Percentiles rank a stretch among this genome's conserved stretches.
phyloP scores from a whole-genome alignment of 1,140 invertebrate genomes.

The Drosophila orosa region DNA sequence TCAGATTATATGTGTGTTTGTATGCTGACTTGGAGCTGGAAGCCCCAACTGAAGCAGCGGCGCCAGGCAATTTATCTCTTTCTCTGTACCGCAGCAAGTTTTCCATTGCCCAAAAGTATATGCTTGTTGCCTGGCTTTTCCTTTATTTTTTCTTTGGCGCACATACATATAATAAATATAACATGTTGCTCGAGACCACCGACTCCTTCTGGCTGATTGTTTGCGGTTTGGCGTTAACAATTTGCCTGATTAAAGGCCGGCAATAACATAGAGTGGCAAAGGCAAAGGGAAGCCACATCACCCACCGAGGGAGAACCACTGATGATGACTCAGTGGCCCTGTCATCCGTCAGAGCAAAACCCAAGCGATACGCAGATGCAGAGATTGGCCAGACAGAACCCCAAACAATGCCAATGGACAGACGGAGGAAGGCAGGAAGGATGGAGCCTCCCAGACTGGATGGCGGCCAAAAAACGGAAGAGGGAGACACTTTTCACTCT shows the following conservation, averaged over 20 bases:
- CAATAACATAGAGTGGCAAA: constrained; percentile 12
- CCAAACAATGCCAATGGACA: constrained; percentile 5
- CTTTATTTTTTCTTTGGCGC: background rate
- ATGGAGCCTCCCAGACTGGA: constrained; percentile 57
- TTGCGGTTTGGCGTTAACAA: constrained; percentile 72
- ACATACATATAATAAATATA: constrained; percentile 58
- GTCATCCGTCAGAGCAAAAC: constrained; percentile 65
- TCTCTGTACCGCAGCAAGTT: constrained; percentile 30
- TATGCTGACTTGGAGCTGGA: background rate
- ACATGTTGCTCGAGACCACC: constrained; percentile 45
- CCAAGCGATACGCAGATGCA: constrained; percentile 47
- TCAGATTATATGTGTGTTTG: constrained; percentile 74
- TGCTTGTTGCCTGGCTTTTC: background rate
- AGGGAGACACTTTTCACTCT: constrained; percentile 17
- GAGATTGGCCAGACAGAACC: constrained; percentile 60
- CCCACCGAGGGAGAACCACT: background rate
- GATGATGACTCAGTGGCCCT: constrained; percentile 67
- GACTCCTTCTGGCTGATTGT: constrained; percentile 65
- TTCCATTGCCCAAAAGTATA: constrained; percentile 22
- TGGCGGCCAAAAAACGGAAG: constrained; percentile 69
- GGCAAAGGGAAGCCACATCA: background rate
- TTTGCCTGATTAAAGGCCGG: constrained; percentile 77
- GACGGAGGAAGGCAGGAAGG: background rate
- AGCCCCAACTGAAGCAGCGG: constrained; percentile 30
- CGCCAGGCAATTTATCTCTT: constrained; percentile 69